Base-by-base conservation (phyloP, 2,113 vertebrate genomes). In the Cathartes aura region DNA sequence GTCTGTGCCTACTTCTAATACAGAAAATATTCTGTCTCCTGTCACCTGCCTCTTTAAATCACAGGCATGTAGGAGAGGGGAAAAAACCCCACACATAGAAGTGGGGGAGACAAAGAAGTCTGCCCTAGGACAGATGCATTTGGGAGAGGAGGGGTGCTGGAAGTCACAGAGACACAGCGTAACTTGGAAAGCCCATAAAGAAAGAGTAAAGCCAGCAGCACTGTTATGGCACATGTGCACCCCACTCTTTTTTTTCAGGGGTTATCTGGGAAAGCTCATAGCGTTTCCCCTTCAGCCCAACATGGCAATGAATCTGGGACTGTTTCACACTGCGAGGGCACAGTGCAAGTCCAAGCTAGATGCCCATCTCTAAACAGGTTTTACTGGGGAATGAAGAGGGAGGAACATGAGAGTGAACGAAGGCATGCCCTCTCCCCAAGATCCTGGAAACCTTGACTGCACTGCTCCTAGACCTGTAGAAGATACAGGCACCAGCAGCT, bases 201-300 rank as follows among this genome's bases (percentile, higher is more conserved):
- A 66, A 83, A 87, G 38, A 74, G n/a, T 34, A 50, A 62, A 89
- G 62, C 10, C 52, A 94, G 73, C 29, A 63, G 50, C 36, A n/a
- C 22, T 22, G 11, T 68, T 50, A 50, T 0, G 30, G 76, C 52
- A 79, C 10, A 14, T 3, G 9, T n/a, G 30, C 0, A 1, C 15
- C 17, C n/a, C 43, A 47, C 17, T 24, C 20, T 45, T 32, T 76
- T 81, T 72, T 76, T 52, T 40, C 40, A 50, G 53, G 29, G 12
- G 8, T 62, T 59, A 75, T 11, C 8, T 60, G 64, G 22, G 27
- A 74, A 62, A 74, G 43, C 14, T 74, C 60, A 43, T 10, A 58
- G 43, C 27, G 78, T 72, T 96, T 42, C 27, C n/a, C 40, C 64
- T 72, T 71, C 73, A 52, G 40, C 27, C 36, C 52, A 95, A 16